These are phyloP conservation scores for Temnothorax ravouxi DNA, from an alignment of 2,888 invertebrate genomes.

Conservation along the genomic window DNA sequence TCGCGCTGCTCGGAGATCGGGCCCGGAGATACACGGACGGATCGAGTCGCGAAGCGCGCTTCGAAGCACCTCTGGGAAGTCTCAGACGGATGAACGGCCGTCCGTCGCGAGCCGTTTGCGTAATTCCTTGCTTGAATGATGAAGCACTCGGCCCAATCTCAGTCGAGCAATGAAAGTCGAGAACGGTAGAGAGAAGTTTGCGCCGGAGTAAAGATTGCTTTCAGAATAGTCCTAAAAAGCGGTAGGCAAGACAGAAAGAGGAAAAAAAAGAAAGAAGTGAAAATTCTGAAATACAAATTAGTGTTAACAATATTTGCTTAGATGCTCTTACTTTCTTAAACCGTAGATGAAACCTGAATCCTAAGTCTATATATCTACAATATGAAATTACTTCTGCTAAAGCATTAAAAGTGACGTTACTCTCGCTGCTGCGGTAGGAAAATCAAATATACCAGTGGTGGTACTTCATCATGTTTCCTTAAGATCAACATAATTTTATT, in stretches of 20 bases:
- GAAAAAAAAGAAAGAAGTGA: background rate
- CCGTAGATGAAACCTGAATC: background rate
- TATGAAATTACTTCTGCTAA: background rate
- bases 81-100: conserved; percentile 37
- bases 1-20: conserved; percentile 24
- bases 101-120: conserved; percentile 37
- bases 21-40: conserved; percentile 38
- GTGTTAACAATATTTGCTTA: background rate
- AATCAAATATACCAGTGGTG: background rate
- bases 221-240: background rate
- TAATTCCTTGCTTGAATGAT: conserved; percentile 53
- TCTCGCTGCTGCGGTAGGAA: background rate
- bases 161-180: conserved; percentile 21
- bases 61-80: conserved; percentile 37
- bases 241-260: background rate
- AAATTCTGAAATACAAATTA: conserved; percentile 5
- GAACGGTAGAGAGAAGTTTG: conserved; percentile 21
- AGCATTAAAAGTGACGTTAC: background rate
- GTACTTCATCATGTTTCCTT: too few relatives aligned
- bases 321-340: background rate
- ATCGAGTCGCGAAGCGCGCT: conserved; percentile 34
- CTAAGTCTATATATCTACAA: background rate
- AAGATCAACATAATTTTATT: background rate
- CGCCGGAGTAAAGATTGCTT: background rate
- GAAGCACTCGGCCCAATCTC: conserved; percentile 43